These are phyloP conservation scores for Acleris emargana DNA, from an alignment of 2,888 invertebrate species.

Conservation along the genomic window DNA sequence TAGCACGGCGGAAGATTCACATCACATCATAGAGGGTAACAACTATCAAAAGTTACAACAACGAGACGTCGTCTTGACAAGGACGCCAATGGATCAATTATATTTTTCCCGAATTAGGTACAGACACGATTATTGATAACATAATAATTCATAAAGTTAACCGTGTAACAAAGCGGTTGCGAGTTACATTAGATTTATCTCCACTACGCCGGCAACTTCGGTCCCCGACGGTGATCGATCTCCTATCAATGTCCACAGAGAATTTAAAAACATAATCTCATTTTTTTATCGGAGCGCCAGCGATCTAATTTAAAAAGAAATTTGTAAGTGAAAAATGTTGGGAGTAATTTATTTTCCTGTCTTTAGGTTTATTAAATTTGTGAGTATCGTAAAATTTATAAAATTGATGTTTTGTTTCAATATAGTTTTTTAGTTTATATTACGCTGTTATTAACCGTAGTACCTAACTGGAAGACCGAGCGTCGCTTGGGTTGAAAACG, in stretches of 20 bases:
- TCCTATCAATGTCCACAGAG: slow-evolving; percentile 62
- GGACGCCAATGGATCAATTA: neutral
- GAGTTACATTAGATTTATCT: slow-evolving; percentile 58
- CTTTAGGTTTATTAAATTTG: slow-evolving; percentile 7
- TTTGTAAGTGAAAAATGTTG: slow-evolving; percentile 26
- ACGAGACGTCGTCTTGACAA: neutral
- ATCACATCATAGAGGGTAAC: too few species aligned
- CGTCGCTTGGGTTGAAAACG: too few species aligned
- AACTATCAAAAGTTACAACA: too few species aligned
- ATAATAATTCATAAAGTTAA: slow-evolving; percentile 26
- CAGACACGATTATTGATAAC: slow-evolving; percentile 13
- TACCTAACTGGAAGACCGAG: too few species aligned
- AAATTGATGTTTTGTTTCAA: neutral
- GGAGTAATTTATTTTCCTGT: slow-evolving; percentile 28
- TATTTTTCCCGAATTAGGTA: neutral
- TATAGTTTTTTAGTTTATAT: neutral
- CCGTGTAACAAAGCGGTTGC: slow-evolving; percentile 34
- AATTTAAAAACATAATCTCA: slow-evolving; percentile 35
- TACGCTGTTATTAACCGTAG: too few species aligned
- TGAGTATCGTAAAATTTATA: neutral
- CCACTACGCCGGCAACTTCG: slow-evolving; percentile 25
- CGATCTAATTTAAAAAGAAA: slow-evolving; percentile 36
- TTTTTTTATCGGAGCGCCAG: slow-evolving; percentile 33
- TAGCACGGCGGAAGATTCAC: too few species aligned
- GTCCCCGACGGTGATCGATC: slow-evolving; percentile 61